Base-by-base conservation (phyloP, 1,140 invertebrate species). In the Alviniconcha marisindica region DNA sequence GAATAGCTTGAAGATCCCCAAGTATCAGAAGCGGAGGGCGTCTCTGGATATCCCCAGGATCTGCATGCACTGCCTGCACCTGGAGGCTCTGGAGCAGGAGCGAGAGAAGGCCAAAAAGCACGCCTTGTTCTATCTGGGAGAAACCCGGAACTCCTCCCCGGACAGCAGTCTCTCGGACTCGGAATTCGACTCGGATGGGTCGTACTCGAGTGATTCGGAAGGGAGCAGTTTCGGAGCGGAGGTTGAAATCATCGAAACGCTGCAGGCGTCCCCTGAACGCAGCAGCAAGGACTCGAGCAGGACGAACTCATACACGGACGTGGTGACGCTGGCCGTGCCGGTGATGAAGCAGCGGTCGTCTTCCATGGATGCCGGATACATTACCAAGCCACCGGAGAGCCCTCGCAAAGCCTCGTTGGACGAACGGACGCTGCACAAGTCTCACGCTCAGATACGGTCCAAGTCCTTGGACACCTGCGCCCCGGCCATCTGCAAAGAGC, bases 61-160 rank as follows among this genome's bases (percentile, higher is more conserved):
- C 14, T 92, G 91, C 79, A 88, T 91, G 36, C 90, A 91, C 83
- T 90, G 90, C 83, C 82, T 91, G 28, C 89, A 92, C 82, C 69
- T 91, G 94, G 94, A 84, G 94, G 95, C 81, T 86, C 89, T 48
- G 92, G 94, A 48, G 86, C 90, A 85, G 78, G 87, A 71, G 86
- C 86, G 81, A 71, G 42, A 77, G 7, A 82, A 51, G 77, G 77
- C 77, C 28, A 40, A 36, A 60, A 69, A 60, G 60, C 76, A 77
- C 54, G 66, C 83, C 21, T 60, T 83, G 44, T 87, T 84, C 56
- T 85, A 87, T 48, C 48, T 87, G n/a, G 80, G 48, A 44, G 86
- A 87, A 36, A 86, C 84, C 14, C 82, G 83, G 12, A 84, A 87
- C 81, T 78, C 60, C 3, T 4, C 63, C 76, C 24, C 76, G 36